Percentiles rank a stretch among this genome's conserved stretches.
These are phyloP conservation scores for Bubalus kerabau DNA, from an alignment of 2,113 vertebrate species.

Conservation along the genomic window DNA sequence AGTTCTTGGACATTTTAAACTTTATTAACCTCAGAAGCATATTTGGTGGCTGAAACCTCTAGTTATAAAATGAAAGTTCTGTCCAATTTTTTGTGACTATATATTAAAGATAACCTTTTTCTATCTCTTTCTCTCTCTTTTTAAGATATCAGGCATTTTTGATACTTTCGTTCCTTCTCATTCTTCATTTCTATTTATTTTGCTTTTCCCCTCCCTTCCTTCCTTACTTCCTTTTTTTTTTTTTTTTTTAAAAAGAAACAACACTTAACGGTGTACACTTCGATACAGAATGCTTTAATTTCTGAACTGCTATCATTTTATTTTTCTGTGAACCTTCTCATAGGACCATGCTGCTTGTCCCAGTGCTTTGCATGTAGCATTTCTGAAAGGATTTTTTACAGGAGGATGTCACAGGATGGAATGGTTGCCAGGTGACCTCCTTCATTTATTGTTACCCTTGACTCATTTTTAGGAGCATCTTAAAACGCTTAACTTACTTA, in stretches of 20 bases:
- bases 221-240: not conserved
- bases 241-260: not conserved
- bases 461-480: not conserved
- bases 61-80: not conserved
- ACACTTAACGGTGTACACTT: not conserved
- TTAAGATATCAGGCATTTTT: not conserved
- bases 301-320: not conserved
- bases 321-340: not conserved
- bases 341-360: accelerated
- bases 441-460: not conserved
- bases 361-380: accelerated
- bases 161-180: not conserved
- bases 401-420: no score
- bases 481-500: not conserved
- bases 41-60: not conserved
- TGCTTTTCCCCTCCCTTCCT: not conserved
- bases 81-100: not conserved
- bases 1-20: conserved; percentile 20
- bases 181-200: not conserved
- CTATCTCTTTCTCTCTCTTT: not conserved
- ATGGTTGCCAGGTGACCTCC: not conserved
- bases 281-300: not conserved
- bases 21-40: not conserved
- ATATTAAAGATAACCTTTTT: not conserved
- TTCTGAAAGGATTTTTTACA: not conserved